Evolutionary conservation across 2,888 invertebrate genomes (phyloP), one percentile per base, ranked within the genome.

Genomic region (Noctuana brunneofusca): DNA sequence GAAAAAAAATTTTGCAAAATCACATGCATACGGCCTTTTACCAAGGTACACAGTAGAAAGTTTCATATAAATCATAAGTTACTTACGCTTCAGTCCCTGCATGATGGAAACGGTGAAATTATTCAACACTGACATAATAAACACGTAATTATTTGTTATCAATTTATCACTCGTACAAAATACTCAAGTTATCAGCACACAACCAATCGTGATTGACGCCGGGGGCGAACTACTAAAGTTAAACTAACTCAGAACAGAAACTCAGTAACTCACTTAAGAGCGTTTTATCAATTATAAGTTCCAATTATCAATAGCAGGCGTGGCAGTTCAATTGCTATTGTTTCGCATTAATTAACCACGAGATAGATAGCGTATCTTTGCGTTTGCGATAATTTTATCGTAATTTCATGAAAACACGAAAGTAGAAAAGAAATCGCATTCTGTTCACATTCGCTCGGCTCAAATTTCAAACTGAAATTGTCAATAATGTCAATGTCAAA

Each of bases 21-120:
- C n/a, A n/a, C n/a, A n/a, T n/a, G n/a, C n/a, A n/a, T n/a, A n/a
- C n/a, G n/a, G n/a, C n/a, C n/a, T n/a, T n/a, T n/a, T n/a, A n/a
- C n/a, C n/a, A n/a, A n/a, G n/a, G n/a, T n/a, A n/a, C n/a, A n/a
- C n/a, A n/a, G n/a, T n/a, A 11, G n/a, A 41, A 11, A 14, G 14
- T 3, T 14, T 12, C 6, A 41, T 2, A 41, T 9, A 46, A 46
- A 20, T 20, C 8, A 24, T 49, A 49, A 14, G n/a, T 55, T 81
- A 90, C 90, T 89, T 72, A 90, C 90, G 84, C 56, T 83, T 74
- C 58, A 89, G 72, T 65, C 86, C 83, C 67, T 83, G 87, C 4
- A 85, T 86, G 53, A 90, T 79, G 4, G 84, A 83, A 65, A 89
- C 89, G 24, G 84, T 83, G 65, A 90, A 89, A 65, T 89, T 90